Percentiles rank a stretch among this genome's conserved stretches.
These are phyloP conservation scores for Epirrhoe tristata DNA, from an alignment of 2,888 invertebrate species.

Conservation along the genomic window DNA sequence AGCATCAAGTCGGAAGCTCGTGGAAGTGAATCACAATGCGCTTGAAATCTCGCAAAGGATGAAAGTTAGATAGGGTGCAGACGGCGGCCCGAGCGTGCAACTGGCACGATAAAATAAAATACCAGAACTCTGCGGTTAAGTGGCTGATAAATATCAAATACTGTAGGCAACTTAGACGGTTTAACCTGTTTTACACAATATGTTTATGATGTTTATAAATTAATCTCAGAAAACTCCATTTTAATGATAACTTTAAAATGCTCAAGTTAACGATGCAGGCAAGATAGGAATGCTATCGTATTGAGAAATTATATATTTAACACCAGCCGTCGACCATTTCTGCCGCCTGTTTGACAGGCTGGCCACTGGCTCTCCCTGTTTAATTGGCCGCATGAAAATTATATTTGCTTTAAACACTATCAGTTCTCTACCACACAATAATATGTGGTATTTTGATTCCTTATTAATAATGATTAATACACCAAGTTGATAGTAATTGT, in stretches of 20 bases:
- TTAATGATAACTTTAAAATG: slow-evolving; percentile 36
- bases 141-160: slow-evolving; percentile 37
- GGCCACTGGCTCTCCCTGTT: slow-evolving; percentile 47
- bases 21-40: slow-evolving; percentile 62
- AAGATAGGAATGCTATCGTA: slow-evolving; percentile 42
- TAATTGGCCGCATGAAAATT: slow-evolving; percentile 61
- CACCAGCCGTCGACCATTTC: slow-evolving; percentile 46
- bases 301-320: slow-evolving; percentile 57
- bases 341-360: slow-evolving; percentile 40
- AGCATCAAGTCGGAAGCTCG: slow-evolving; percentile 46
- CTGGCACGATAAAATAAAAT: slow-evolving; percentile 70
- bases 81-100: slow-evolving; percentile 60
- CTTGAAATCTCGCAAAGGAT: slow-evolving; percentile 61
- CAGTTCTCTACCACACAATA: slow-evolving; percentile 27
- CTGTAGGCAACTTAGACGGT: slow-evolving; percentile 9
- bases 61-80: slow-evolving; percentile 56
- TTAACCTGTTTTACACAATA: too few relatives aligned
- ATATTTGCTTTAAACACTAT: slow-evolving; percentile 56
- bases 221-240: slow-evolving; percentile 16
- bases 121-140: slow-evolving; percentile 46
- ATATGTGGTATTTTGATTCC: slow-evolving; percentile 24
- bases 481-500: background rate
- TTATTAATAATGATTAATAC: background rate
- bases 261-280: slow-evolving; percentile 31
- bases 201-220: slow-evolving; percentile 19